Conservation (phyloP, 2,113 vertebrate species). For the Meles meles region DNA sequence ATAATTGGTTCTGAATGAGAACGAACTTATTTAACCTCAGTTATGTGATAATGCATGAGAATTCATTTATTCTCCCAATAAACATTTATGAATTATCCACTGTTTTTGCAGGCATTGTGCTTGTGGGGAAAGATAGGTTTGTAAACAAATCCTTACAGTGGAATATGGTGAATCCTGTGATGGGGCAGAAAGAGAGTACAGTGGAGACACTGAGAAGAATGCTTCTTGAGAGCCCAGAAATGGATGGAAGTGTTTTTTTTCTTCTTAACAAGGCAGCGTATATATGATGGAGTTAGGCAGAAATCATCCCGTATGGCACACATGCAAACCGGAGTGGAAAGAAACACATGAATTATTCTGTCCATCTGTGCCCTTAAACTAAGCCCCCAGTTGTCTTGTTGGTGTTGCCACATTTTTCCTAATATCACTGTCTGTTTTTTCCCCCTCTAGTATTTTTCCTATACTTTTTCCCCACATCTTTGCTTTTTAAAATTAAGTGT, state of each 20-base stretch:
- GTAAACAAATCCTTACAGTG: neutral
- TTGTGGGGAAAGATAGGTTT: neutral
- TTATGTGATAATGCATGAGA: neutral
- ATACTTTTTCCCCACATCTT: neutral
- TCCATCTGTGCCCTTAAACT: neutral
- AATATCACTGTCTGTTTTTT: neutral
- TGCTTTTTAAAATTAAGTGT: neutral
- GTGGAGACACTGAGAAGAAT: neutral
- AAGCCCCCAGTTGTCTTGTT: neutral
- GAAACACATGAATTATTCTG: neutral
- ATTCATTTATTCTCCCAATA: neutral
- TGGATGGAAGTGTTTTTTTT: neutral
- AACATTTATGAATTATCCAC: neutral
- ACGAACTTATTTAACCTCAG: neutral
- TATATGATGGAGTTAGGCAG: neutral
- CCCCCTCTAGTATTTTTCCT: too few species aligned
- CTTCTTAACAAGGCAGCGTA: neutral
- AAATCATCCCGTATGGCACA: neutral
- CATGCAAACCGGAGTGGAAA: neutral
- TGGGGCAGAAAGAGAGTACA: too few species aligned
- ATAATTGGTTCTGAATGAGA: neutral
- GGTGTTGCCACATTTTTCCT: neutral
- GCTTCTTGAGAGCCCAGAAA: neutral
- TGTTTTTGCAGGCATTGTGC: neutral
- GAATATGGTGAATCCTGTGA: neutral